A percentile compares a stretch with the other conserved stretches of the same genome.
These are phyloP conservation scores for Onychostoma macrolepis DNA, from an alignment of 2,113 vertebrate species.

Conservation along the genomic window DNA sequence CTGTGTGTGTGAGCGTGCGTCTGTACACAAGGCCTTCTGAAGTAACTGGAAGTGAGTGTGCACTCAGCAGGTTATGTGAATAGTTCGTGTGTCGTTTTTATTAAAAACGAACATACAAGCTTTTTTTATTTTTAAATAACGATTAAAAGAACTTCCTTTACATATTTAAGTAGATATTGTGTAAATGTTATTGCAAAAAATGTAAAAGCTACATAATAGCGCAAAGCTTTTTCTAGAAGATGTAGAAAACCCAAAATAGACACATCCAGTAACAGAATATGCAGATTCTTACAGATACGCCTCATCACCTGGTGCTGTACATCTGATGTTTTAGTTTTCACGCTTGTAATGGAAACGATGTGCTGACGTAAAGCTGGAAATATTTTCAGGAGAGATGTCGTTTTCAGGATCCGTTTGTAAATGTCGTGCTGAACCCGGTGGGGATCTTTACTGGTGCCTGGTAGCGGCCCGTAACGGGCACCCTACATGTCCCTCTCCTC, in stretches of 20 bases:
- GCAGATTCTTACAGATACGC: constrained; percentile 35
- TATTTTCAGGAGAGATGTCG: not conserved
- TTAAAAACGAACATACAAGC: constrained; percentile 53
- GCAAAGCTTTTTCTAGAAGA: constrained; percentile 1
- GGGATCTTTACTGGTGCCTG: constrained; percentile 17
- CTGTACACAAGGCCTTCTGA: not conserved
- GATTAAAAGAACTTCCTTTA: not conserved
- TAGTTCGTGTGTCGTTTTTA: constrained; percentile 59
- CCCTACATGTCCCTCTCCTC: constrained; percentile 22
- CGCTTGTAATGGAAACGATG: not conserved
- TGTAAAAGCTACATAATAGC: not conserved
- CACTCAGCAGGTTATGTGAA: constrained; percentile 15
- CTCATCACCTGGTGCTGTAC: constrained; percentile 43
- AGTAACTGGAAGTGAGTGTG: constrained; percentile 53
- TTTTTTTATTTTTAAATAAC: not conserved
- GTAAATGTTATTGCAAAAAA: constrained; percentile 21
- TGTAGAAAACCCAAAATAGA: constrained; percentile 1
- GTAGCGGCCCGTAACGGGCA: constrained; percentile 8
- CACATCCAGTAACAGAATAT: constrained; percentile 15
- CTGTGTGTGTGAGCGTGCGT: constrained; percentile 3
- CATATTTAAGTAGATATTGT: constrained; percentile 33
- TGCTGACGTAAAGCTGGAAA: constrained; percentile 17
- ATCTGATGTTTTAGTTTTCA: constrained; percentile 11
- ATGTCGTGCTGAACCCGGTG: not conserved
- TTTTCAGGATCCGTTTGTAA: not conserved